A percentile compares a stretch with the other conserved stretches of the same genome.
Evolutionary conservation across 2,113 vertebrate species (phyloP).

Genomic region (Equus quagga): DNA sequence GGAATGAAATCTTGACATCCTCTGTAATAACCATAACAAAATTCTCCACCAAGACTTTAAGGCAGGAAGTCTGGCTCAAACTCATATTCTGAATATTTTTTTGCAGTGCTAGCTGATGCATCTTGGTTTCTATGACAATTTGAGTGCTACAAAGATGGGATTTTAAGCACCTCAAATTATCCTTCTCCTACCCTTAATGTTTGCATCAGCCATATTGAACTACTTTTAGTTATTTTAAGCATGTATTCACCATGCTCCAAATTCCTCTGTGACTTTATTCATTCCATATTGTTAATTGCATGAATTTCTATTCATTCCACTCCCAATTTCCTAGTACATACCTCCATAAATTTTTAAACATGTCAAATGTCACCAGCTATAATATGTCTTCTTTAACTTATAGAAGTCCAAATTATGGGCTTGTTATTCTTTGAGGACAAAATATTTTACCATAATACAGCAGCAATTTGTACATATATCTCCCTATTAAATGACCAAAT

Average conservation of each 20-base stretch:
- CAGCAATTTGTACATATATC: neutral
- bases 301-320: neutral
- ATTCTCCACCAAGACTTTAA: conserved; percentile 12
- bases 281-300: neutral
- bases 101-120: neutral
- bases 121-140: conserved; percentile 42
- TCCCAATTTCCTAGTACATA: neutral
- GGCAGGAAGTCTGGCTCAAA: neutral
- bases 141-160: neutral
- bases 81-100: conserved; percentile 9
- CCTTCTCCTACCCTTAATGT: neutral
- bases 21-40: conserved; percentile 38
- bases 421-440: neutral
- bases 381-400: neutral
- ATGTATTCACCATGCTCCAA: neutral
- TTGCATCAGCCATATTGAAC: neutral
- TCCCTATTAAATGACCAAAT: neutral
- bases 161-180: neutral
- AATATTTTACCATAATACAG: neutral
- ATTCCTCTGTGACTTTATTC: neutral
- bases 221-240: conserved; percentile 40
- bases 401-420: neutral
- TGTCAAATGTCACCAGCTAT: neutral
- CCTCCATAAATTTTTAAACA: neutral
- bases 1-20: conserved; percentile 23